Percentiles rank a stretch among this genome's conserved stretches.
Conservation (phyloP, 2,888 invertebrate genomes). For the Agrotis segetum region DNA sequence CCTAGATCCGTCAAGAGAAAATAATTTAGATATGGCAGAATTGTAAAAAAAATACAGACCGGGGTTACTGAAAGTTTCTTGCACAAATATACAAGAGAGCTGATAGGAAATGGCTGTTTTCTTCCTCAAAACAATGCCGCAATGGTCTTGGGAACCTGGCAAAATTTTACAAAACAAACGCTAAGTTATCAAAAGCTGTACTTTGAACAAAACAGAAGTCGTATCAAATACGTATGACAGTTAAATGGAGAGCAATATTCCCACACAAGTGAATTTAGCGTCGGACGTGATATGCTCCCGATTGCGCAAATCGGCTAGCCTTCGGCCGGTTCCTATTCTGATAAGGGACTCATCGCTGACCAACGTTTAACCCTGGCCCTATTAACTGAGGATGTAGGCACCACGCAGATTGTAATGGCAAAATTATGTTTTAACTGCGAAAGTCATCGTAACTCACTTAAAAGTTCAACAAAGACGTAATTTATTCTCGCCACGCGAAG, state of each 20-base stretch:
- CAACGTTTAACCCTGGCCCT: conserved; percentile 88
- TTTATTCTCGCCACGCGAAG: conserved; percentile 10
- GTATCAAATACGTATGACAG: conserved; percentile 58
- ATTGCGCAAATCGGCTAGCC: conserved; percentile 89
- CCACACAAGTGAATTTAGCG: conserved; percentile 82
- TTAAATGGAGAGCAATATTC: conserved; percentile 75
- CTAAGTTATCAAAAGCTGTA: conserved; percentile 39
- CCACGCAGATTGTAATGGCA: conserved; percentile 63
- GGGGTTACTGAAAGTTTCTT: neutral
- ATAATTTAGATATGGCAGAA: neutral
- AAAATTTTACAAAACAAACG: conserved; percentile 4
- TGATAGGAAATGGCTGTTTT: neutral
- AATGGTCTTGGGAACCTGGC: neutral
- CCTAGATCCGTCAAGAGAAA: no score
- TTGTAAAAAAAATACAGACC: neutral
- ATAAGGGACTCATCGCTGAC: conserved; percentile 81
- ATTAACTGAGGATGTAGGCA: conserved; percentile 81
- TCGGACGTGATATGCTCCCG: conserved; percentile 84
- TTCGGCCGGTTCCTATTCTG: conserved; percentile 86
- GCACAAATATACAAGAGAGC: neutral
- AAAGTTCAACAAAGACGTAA: conserved; percentile 35
- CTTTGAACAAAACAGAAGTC: conserved; percentile 51
- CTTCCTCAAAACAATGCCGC: neutral
- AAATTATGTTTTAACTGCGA: conserved; percentile 46
- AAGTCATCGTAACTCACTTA: conserved; percentile 35